Percentiles rank a stretch among this genome's conserved stretches.
These are phyloP conservation scores for Botia almorhae DNA, from an alignment of 2,797 vertebrate species.

Conservation along the genomic window DNA sequence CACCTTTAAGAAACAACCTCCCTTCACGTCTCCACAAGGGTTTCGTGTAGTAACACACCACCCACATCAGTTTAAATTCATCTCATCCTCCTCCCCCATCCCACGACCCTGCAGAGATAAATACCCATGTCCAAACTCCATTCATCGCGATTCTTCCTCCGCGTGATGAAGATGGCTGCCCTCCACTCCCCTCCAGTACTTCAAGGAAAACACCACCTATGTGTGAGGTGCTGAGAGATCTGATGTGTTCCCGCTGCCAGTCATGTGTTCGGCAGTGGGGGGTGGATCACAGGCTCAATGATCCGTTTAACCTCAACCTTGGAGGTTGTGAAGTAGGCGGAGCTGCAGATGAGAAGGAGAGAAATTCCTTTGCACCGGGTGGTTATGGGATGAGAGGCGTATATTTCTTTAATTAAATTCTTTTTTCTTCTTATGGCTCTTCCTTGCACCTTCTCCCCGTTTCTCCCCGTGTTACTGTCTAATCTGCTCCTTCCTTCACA, in stretches of 20 bases:
- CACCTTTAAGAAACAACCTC: neutral
- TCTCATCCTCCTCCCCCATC: slow-evolving; percentile 10
- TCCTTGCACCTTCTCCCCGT: neutral
- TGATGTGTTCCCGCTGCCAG: too few species aligned
- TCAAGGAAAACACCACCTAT: slow-evolving; percentile 42
- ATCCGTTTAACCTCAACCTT: slow-evolving; percentile 67
- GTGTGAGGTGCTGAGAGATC: slow-evolving; percentile 41
- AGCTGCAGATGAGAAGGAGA: slow-evolving; percentile 3
- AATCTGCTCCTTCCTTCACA: neutral
- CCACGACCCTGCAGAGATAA: slow-evolving; percentile 59
- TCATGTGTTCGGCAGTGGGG: neutral
- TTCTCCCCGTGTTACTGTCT: neutral
- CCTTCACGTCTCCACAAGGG: neutral
- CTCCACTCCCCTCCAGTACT: slow-evolving; percentile 56
- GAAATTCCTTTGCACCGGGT: slow-evolving; percentile 15
- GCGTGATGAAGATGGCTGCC: slow-evolving; percentile 58
- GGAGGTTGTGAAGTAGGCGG: slow-evolving; percentile 54
- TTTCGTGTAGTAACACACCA: neutral
- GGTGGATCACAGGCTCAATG: slow-evolving; percentile 37
- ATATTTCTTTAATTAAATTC: neutral
- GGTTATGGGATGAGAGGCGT: neutral
- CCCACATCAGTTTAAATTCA: neutral
- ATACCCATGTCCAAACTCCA: slow-evolving; percentile 67
- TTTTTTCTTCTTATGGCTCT: slow-evolving; percentile 11
- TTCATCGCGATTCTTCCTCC: slow-evolving; percentile 59